Percentiles rank a stretch among this genome's conserved stretches.
phyloP scores from a whole-genome alignment of 1,140 invertebrate species.

The Bombus breviceps region DNA sequence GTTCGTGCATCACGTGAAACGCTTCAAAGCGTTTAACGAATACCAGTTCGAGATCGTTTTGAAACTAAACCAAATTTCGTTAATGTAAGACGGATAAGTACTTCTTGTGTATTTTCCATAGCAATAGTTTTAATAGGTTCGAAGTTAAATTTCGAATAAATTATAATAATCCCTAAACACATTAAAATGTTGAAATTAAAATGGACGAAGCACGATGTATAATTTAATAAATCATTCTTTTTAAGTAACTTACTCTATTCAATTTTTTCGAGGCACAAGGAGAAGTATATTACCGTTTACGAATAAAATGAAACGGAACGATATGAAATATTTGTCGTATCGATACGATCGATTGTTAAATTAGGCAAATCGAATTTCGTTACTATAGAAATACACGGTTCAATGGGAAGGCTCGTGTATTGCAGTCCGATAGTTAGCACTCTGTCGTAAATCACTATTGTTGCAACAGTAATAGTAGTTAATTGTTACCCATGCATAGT shows the following conservation, averaged over 20 bases:
- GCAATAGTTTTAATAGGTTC: background rate
- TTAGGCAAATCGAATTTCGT: background rate
- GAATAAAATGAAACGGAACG: no score
- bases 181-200: no score
- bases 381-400: background rate
- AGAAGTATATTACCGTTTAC: no score
- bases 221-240: no score
- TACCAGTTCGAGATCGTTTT: background rate
- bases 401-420: background rate
- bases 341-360: background rate
- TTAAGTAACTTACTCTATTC: no score
- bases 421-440: background rate
- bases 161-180: no score
- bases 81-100: background rate
- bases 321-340: background rate
- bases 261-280: no score
- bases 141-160: no score
- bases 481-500: conserved; percentile 1
- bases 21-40: background rate
- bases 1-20: background rate
- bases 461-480: background rate
- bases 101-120: background rate
- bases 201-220: no score
- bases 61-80: background rate
- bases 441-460: conserved; percentile 9